phyloP scores from a whole-genome alignment of 2,888 invertebrate species.

The Epinotia bilunana region DNA sequence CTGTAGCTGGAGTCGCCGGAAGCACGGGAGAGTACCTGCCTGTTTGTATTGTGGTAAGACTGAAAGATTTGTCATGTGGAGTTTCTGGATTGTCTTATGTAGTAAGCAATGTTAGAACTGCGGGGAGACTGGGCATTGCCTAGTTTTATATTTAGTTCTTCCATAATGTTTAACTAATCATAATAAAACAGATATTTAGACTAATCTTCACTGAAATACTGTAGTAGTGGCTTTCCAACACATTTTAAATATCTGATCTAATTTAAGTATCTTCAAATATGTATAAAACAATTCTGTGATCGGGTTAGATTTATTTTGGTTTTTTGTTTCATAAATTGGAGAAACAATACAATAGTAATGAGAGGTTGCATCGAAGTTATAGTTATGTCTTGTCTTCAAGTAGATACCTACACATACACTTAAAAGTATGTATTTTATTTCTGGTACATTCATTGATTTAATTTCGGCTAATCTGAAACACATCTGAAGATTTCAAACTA shows the following conservation, averaged over 20 bases:
- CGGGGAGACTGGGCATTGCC: not conserved
- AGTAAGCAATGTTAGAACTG: not conserved
- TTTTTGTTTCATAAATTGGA: not conserved
- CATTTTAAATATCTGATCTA: slow-evolving; percentile 5
- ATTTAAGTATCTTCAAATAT: slow-evolving; percentile 11
- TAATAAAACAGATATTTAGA: slow-evolving; percentile 16
- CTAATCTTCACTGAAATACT: slow-evolving; percentile 12
- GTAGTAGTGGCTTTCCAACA: not conserved
- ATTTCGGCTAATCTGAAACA: not conserved
- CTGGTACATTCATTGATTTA: not conserved
- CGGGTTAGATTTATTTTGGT: not conserved
- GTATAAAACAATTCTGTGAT: slow-evolving; percentile 3
- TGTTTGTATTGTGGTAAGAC: slow-evolving; percentile 21
- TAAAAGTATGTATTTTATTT: not conserved
- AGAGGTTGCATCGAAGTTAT: not conserved
- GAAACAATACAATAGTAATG: not conserved
- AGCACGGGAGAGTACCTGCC: not conserved
- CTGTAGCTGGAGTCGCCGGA: not conserved
- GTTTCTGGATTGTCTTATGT: not conserved
- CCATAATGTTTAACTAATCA: slow-evolving; percentile 23
- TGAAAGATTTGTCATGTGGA: slow-evolving; percentile 7
- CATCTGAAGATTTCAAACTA: not conserved
- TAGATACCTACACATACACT: not conserved
- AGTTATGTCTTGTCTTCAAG: not conserved
- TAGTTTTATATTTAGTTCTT: slow-evolving; percentile 37